Evolutionary conservation across 2,113 vertebrate genomes (phyloP), one percentile per base, ranked within the genome.

Genomic region (Notothenia rossii): DNA sequence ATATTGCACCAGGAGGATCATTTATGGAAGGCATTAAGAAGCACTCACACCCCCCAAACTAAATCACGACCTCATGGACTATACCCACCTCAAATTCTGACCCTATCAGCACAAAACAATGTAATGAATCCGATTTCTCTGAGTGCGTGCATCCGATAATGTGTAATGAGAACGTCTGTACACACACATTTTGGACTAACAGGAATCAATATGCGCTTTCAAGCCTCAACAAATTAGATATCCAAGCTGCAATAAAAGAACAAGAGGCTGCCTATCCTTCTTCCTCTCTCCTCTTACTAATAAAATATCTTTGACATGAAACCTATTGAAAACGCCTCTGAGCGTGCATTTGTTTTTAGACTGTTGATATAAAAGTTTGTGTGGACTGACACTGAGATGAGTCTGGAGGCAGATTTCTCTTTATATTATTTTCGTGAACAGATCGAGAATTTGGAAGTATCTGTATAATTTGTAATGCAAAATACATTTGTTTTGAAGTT

Each of bases 121-220:
- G 69, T 70, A 76, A 83, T 78, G 60, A 71, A 79, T 82, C 64
- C 10, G 58, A 71, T 74, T 77, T 4, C 67, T 79, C 25, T 51
- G 77, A 63, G 55, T 58, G 9, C 2, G 18, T 49, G 69, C 61
- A 15, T 20, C 73, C 62, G 54, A 68, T 82, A 72, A 74, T 65
- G 72, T 55, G 77, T 13, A 72, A 87, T 77, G 77, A 73, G 56
- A 59, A 79, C 17, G 51, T 56, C 56, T 51, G 48, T 18, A 0
- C 72, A 25, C 56, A 17, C 18, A 54, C 79, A 58, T 83, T 79
- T 71, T 15, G 63, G 20, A 22, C 62, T 69, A 50, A 55, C 22
- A n/a, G 45, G 73, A 85, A 90, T 92, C 86, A 77, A 87, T 90
- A 77, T 83, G 72, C 45, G 9, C 56, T 49, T 65, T 64, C 51